Evolutionary conservation across 1,140 invertebrate genomes (phyloP).

Genomic region (Cataglyphis hispanica): DNA sequence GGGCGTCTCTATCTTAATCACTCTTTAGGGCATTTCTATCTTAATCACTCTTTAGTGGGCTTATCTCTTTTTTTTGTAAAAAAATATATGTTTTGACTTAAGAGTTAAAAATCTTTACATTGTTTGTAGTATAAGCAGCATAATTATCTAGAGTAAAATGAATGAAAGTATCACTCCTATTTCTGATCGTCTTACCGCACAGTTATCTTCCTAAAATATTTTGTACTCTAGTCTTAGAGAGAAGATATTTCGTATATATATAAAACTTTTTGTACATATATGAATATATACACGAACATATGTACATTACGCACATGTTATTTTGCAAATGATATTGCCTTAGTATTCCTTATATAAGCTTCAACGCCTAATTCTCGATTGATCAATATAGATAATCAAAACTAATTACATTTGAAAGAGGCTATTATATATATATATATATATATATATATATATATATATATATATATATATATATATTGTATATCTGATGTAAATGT

Average conservation of each 20-base stretch:
- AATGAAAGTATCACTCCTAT: slow-evolving; percentile 47
- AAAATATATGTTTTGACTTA: background rate
- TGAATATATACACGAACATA: slow-evolving; percentile 38
- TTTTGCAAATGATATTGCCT: slow-evolving; percentile 15
- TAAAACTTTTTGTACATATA: slow-evolving; percentile 68
- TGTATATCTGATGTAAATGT: slow-evolving; percentile 27
- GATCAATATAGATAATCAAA: slow-evolving; percentile 47
- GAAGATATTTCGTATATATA: slow-evolving; percentile 61
- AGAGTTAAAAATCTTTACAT: slow-evolving; percentile 23
- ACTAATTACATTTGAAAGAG: slow-evolving; percentile 1
- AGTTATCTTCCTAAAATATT: slow-evolving; percentile 68
- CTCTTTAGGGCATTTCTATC: background rate
- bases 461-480: slow-evolving; percentile 16
- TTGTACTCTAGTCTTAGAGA: slow-evolving; percentile 66
- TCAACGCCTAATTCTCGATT: slow-evolving; percentile 45
- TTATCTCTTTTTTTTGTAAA: slow-evolving; percentile 26
- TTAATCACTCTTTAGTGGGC: background rate
- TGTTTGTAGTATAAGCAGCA: slow-evolving; percentile 8
- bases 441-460: slow-evolving; percentile 25
- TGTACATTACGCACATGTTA: slow-evolving; percentile 36
- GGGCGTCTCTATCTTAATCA: background rate
- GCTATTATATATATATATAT: slow-evolving; percentile 2
- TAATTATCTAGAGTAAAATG: slow-evolving; percentile 43
- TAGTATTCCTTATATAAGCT: slow-evolving; percentile 34
- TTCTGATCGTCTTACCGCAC: slow-evolving; percentile 35